Conservation (phyloP, 2,113 vertebrate genomes). For the Cinclus cinclus region DNA sequence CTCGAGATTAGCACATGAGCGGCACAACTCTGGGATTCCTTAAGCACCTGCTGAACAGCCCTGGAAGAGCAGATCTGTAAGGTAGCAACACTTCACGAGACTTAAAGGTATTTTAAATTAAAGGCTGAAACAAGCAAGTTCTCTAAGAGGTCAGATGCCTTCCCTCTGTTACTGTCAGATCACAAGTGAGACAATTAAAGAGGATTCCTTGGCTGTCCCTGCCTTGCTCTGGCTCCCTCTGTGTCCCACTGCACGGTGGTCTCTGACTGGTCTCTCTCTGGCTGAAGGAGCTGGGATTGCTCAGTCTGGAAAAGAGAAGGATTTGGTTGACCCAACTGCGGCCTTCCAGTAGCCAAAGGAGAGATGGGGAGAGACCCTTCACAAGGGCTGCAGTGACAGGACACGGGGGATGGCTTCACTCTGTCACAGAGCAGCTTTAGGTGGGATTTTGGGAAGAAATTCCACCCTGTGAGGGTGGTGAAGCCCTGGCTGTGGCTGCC, state of each 20-base stretch:
- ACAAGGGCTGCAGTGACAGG: background rate
- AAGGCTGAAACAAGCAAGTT: background rate
- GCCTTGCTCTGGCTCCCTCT: background rate
- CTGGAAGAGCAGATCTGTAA: background rate
- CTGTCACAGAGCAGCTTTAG: fast-evolving
- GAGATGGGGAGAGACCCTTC: background rate
- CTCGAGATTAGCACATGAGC: background rate
- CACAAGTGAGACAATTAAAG: background rate
- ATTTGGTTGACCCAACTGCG: background rate
- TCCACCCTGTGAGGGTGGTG: fast-evolving
- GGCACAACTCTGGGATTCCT: background rate
- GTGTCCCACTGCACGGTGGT: background rate
- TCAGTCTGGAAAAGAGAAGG: background rate
- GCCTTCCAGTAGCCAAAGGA: background rate
- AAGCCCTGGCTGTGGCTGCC: background rate
- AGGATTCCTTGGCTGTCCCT: background rate
- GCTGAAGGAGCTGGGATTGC: background rate
- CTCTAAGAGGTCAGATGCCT: background rate
- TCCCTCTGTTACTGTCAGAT: background rate
- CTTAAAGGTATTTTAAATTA: background rate
- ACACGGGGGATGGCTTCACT: background rate
- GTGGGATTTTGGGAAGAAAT: background rate
- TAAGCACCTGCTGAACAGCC: background rate
- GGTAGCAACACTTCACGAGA: background rate
- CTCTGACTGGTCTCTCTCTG: background rate